phyloP scores from a whole-genome alignment of 2,888 invertebrate species.

The Eupithecia pulchellata region DNA sequence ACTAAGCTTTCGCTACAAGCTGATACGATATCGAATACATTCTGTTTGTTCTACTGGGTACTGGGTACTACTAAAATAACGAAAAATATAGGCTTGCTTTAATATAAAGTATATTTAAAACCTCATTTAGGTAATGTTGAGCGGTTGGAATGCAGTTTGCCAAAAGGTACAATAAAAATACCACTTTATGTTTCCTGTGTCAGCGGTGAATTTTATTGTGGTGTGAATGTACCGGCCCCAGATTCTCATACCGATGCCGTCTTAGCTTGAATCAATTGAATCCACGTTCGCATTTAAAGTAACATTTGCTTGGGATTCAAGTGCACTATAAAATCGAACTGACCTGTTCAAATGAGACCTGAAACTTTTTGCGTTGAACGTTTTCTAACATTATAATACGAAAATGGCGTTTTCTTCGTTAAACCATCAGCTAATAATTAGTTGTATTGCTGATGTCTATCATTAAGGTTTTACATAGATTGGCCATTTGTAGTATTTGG shows the following conservation, averaged over 20 bases:
- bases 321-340: slow-evolving; percentile 40
- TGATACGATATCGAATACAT: not conserved
- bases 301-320: slow-evolving; percentile 48
- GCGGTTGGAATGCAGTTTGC: slow-evolving; percentile 71
- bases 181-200: slow-evolving; percentile 80
- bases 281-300: slow-evolving; percentile 56
- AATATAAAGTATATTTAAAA: slow-evolving; percentile 13
- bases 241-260: slow-evolving; percentile 60
- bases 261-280: slow-evolving; percentile 65
- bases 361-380: slow-evolving; percentile 38
- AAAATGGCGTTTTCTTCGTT: slow-evolving; percentile 38
- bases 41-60: not conserved
- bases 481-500: slow-evolving; percentile 30
- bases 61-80: no score
- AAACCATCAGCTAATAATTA: slow-evolving; percentile 20
- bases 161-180: slow-evolving; percentile 79
- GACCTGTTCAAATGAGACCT: slow-evolving; percentile 39
- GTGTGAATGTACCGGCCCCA: slow-evolving; percentile 73
- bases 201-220: slow-evolving; percentile 75
- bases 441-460: slow-evolving; percentile 35
- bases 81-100: not conserved
- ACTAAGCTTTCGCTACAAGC: not conserved
- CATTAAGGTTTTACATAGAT: slow-evolving; percentile 34
- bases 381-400: slow-evolving; percentile 38
- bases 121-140: slow-evolving; percentile 50